Evolutionary conservation across 2,888 invertebrate species (phyloP), one percentile per base, ranked within the genome.

Genomic region (Rotaria socialis): DNA sequence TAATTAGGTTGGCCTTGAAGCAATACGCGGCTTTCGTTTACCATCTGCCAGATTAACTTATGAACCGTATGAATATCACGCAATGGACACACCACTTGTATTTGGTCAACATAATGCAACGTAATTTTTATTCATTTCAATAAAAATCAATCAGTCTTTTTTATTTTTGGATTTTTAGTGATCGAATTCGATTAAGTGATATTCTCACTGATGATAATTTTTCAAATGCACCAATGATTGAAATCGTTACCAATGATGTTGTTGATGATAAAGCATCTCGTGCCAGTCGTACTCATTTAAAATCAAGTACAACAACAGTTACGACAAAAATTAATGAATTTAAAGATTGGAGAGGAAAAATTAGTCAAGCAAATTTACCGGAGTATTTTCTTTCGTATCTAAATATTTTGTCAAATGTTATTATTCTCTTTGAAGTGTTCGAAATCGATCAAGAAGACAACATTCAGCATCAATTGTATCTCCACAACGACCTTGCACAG

Each of bases 341-440:
- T 3, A 80, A 80, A 80, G 80, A 80, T 47, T 80, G 80, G 80
- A 80, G 80, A 80, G 80, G 80, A 80, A 80, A 80, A 80, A 80
- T 80, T 80, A 47, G 43, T 24, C 80, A 80, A 80, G 19, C 41
- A 14, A 80, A 80, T 80, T 47, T 80, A 47, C 80, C 80, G 6
- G 67, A 67, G 67, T 67, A 35, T 35, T 35, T 35, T 35, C 35
- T 35, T 35, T 35, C 35, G 35, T 35, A 35, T 35, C 2, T 35
- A 35, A 35, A 35, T 35, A 35, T 60, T 60, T 11, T 27, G 7
- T 19, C 1, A 60, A n/a, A n/a, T 5, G 14, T n/a, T 60, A 60
- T 60, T n/a, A 14, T 4, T 47, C 1, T 80, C 11, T 80, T 80
- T 80, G 5, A 41, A 80, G 80, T 47, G n/a, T 80, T n/a, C 43